phyloP scores from a whole-genome alignment of 1,140 invertebrate species.

The Bathynomus jamesi region DNA sequence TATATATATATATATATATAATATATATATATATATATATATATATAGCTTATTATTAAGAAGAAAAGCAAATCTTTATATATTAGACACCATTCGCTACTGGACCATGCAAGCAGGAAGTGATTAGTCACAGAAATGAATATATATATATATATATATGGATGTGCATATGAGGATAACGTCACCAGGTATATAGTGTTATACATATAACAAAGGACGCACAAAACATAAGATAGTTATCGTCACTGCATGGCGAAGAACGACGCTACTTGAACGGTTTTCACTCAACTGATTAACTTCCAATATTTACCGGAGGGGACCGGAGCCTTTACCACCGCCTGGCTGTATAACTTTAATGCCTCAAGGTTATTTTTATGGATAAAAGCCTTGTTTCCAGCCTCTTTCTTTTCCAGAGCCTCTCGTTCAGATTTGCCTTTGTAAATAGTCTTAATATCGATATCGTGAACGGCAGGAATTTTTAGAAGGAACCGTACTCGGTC shows the following conservation, averaged over 20 bases:
- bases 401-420: slow-evolving; percentile 57
- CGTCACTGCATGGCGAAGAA: background rate
- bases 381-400: slow-evolving; percentile 68
- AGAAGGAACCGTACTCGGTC: slow-evolving; percentile 40
- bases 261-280: background rate
- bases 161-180: no score
- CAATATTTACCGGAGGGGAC: slow-evolving; percentile 44
- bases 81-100: no score
- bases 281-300: slow-evolving; percentile 48
- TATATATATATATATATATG: no score
- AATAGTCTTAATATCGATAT: slow-evolving; percentile 36
- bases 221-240: background rate
- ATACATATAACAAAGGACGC: background rate
- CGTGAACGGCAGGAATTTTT: slow-evolving; percentile 37
- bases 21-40: no score
- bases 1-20: no score
- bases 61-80: no score
- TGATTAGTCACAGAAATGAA: no score
- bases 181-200: background rate
- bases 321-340: slow-evolving; percentile 56
- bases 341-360: slow-evolving; percentile 65
- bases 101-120: no score
- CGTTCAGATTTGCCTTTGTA: slow-evolving; percentile 53
- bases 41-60: no score
- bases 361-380: slow-evolving; percentile 63